phyloP scores from a whole-genome alignment of 1,140 invertebrate genomes.

The Panulirus ornatus region DNA sequence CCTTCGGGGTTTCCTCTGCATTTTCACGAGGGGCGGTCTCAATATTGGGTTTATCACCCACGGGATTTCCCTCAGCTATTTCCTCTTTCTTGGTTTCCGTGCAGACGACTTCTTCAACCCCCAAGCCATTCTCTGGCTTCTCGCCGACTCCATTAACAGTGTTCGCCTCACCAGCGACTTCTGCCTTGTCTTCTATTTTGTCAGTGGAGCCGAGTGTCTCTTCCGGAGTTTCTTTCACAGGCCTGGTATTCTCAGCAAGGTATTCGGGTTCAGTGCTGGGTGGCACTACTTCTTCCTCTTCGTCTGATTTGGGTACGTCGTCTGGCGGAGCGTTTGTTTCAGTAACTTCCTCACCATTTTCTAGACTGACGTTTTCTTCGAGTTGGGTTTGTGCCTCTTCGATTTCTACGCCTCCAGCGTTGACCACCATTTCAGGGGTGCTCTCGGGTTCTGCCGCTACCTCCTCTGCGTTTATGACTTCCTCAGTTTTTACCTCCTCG shows the following conservation, averaged over 20 bases:
- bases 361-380: not conserved
- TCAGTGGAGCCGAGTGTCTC: no score
- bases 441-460: not conserved
- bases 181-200: not conserved
- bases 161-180: not conserved
- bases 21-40: not conserved
- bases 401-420: not conserved
- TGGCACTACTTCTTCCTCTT: not conserved
- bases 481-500: not conserved
- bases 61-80: no score
- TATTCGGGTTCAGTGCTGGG: not conserved
- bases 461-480: not conserved
- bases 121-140: not conserved
- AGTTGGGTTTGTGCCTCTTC: not conserved
- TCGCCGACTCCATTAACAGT: not conserved
- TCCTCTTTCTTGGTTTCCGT: not conserved
- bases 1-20: not conserved
- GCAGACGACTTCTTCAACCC: not conserved
- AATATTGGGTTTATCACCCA: not conserved
- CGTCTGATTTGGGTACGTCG: not conserved
- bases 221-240: no score
- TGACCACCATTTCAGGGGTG: not conserved
- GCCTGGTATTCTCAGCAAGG: not conserved
- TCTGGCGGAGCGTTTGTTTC: not conserved
- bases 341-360: not conserved